These are phyloP conservation scores for Scaptomyza pallida DNA, from an alignment of 1,140 invertebrate genomes.

Conservation along the genomic window DNA sequence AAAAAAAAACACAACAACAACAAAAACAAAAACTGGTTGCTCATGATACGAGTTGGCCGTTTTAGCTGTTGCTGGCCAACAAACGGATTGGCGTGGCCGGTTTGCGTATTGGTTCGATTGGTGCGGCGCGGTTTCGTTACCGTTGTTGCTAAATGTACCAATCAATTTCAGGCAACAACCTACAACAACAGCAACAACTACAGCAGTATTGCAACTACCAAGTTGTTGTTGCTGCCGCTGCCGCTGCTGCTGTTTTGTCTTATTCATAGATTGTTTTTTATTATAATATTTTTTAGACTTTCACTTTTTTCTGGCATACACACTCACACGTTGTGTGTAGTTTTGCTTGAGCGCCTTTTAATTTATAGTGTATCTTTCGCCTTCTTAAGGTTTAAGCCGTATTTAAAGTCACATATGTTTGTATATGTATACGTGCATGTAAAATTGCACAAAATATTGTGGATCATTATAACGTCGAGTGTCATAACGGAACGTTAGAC, in stretches of 20 bases:
- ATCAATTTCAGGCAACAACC: constrained; percentile 59
- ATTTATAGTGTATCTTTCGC: constrained; percentile 37
- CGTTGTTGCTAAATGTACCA: constrained; percentile 74
- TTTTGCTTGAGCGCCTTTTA: constrained; percentile 45
- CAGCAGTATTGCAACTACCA: constrained; percentile 2
- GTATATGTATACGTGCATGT: constrained; percentile 3
- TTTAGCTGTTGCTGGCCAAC: constrained; percentile 22
- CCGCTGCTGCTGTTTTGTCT: constrained; percentile 4
- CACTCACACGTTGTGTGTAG: constrained; percentile 5
- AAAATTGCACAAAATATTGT: constrained; percentile 27
- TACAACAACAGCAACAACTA: constrained; percentile 48
- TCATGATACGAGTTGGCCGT: constrained; percentile 13
- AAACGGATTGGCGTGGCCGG: constrained; percentile 53
- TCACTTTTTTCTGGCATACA: constrained; percentile 58
- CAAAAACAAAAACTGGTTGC: constrained; percentile 53
- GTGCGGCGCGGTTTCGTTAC: constrained; percentile 46
- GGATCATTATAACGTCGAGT: constrained; percentile 12
- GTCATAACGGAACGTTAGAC: background rate
- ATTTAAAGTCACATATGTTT: constrained; percentile 10
- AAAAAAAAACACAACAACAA: background rate
- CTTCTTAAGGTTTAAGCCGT: constrained; percentile 31
- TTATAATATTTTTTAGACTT: constrained; percentile 68
- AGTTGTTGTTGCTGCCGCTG: constrained; percentile 10
- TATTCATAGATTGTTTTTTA: constrained; percentile 61
- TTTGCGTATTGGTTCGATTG: constrained; percentile 19